phyloP scores from a whole-genome alignment of 2,797 vertebrate species.

The Pangasius djambal region DNA sequence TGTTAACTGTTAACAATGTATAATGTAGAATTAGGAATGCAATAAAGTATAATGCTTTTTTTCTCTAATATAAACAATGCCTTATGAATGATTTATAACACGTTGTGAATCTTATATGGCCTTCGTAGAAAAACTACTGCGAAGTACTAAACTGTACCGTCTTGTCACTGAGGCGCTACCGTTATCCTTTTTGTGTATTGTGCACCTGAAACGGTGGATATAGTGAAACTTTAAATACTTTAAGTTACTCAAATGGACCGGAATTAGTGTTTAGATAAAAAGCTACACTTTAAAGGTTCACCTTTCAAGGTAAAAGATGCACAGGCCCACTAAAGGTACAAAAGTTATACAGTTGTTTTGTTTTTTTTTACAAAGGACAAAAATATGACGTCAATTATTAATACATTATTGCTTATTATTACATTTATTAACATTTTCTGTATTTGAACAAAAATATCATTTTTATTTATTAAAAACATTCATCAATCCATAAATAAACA shows the following conservation, averaged over 20 bases:
- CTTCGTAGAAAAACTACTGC: not conserved
- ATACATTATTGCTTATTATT: not conserved
- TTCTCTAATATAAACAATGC: not conserved
- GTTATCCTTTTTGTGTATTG: not conserved
- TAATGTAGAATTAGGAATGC: not conserved
- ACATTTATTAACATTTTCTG: not conserved
- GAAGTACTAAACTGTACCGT: too few relatives aligned
- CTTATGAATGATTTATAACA: not conserved
- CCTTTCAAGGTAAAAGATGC: not conserved
- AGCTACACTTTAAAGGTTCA: not conserved
- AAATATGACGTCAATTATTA: not conserved
- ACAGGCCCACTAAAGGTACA: not conserved
- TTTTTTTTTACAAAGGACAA: too few relatives aligned
- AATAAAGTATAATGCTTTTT: not conserved
- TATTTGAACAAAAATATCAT: not conserved
- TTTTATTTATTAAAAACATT: not conserved
- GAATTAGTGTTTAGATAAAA: not conserved
- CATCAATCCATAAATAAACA: too few relatives aligned
- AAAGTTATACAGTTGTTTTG: not conserved
- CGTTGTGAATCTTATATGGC: too few relatives aligned
- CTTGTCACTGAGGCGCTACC: too few relatives aligned
- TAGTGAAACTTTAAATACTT: not conserved
- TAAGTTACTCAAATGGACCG: not conserved
- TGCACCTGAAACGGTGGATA: not conserved
- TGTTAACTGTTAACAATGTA: not conserved